phyloP scores from a whole-genome alignment of 2,888 invertebrate species.

The Cryptosula pallasiana region DNA sequence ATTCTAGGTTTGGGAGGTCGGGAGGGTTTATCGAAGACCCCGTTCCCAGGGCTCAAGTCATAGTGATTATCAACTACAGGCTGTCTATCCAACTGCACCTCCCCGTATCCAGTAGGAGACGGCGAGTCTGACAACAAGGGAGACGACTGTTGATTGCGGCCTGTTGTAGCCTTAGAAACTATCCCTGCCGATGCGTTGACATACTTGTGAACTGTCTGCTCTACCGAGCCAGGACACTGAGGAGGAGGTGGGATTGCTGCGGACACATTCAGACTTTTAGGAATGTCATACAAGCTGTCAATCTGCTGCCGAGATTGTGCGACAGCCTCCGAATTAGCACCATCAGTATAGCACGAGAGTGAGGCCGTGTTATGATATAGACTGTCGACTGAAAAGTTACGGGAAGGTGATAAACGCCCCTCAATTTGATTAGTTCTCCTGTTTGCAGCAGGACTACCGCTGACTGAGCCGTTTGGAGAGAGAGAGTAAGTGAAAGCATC shows the following conservation, averaged over 20 bases:
- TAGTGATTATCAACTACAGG: conserved; percentile 16
- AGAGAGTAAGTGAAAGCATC: background rate
- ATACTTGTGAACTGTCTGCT: conserved; percentile 5
- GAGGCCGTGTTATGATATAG: conserved; percentile 15
- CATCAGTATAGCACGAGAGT: background rate
- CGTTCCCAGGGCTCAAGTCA: background rate
- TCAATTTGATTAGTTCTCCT: background rate
- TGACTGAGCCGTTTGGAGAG: background rate
- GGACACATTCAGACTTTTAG: background rate
- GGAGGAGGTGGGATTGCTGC: background rate
- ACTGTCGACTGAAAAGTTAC: background rate
- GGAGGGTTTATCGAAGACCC: background rate
- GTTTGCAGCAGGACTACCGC: background rate
- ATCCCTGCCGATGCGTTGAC: conserved; percentile 13
- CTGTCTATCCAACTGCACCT: background rate
- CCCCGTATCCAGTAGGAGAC: background rate
- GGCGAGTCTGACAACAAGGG: background rate
- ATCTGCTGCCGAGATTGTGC: background rate
- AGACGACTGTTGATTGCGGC: background rate
- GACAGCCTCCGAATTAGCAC: background rate
- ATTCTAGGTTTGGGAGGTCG: conserved; percentile 2
- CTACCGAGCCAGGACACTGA: background rate
- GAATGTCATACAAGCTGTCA: background rate
- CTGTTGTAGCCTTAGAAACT: background rate
- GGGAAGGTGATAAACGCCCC: background rate